Evolutionary conservation across 2,113 vertebrate species (phyloP).

Genomic region (Picathartes gymnocephalus): DNA sequence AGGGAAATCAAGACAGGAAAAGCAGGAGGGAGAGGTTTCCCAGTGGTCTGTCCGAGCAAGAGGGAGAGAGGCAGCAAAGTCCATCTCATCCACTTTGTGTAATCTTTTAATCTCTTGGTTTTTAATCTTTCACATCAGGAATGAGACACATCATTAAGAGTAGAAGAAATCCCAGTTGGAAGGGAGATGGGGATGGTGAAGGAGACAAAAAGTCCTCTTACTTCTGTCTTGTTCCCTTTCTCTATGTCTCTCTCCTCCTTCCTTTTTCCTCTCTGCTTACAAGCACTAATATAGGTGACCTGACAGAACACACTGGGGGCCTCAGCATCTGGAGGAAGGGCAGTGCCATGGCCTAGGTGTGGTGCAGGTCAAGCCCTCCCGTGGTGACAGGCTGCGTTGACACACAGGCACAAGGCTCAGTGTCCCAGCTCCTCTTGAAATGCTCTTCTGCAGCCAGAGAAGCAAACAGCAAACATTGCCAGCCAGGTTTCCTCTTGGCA

Average conservation of each 20-base stretch:
- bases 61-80: constrained; percentile 16
- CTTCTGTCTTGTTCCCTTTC: background rate
- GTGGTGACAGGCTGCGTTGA: rapidly evolving
- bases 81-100: constrained; percentile 39
- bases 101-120: constrained; percentile 70
- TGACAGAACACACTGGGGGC: background rate
- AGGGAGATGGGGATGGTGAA: background rate
- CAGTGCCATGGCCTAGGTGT: background rate
- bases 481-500: background rate
- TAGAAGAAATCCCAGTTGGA: background rate
- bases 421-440: background rate
- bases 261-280: background rate
- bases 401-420: background rate
- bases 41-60: constrained; percentile 3
- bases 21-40: background rate
- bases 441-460: background rate
- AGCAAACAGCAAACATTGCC: background rate
- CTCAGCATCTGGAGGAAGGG: background rate
- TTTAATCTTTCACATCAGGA: constrained; percentile 62
- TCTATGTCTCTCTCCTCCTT: background rate
- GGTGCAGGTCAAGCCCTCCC: background rate
- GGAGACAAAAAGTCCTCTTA: background rate
- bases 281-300: background rate
- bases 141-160: constrained; percentile 26
- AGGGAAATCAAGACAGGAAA: background rate